These are phyloP conservation scores for Falco rusticolus DNA, from an alignment of 2,797 vertebrate genomes.

Conservation along the genomic window DNA sequence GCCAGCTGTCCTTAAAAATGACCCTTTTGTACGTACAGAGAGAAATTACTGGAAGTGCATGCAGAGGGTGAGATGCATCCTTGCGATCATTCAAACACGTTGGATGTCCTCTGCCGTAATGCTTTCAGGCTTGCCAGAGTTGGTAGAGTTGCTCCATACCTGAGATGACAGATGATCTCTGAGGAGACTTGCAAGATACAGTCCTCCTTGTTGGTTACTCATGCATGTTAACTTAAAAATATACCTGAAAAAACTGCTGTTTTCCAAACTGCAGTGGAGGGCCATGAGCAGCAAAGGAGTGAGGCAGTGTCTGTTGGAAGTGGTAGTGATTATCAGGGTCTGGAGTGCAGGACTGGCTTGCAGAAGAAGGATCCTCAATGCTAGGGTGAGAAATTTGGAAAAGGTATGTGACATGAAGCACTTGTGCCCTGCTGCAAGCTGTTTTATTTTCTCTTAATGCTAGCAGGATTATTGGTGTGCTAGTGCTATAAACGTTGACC, in stretches of 20 bases:
- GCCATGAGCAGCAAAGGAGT: background rate
- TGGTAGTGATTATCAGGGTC: background rate
- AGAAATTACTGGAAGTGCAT: background rate
- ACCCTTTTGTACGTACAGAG: background rate
- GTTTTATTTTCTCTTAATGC: background rate
- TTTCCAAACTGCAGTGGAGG: background rate
- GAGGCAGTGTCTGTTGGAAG: background rate
- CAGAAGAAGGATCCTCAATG: background rate
- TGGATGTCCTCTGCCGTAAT: background rate
- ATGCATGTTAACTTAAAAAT: background rate
- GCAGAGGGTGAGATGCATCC: too few species aligned
- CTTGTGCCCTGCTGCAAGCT: background rate
- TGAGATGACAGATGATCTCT: background rate
- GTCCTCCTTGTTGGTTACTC: background rate
- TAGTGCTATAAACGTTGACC: background rate
- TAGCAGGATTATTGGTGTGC: background rate
- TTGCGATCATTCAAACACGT: rapidly evolving
- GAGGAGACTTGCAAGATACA: background rate
- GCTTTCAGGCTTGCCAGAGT: background rate
- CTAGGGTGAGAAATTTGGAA: rapidly evolving
- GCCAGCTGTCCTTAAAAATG: background rate
- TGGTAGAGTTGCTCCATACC: background rate
- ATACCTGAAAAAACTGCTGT: background rate
- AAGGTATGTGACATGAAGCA: background rate
- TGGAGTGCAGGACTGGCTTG: background rate